phyloP scores from a whole-genome alignment of 2,888 invertebrate genomes.

The Cylloceria caligata region DNA sequence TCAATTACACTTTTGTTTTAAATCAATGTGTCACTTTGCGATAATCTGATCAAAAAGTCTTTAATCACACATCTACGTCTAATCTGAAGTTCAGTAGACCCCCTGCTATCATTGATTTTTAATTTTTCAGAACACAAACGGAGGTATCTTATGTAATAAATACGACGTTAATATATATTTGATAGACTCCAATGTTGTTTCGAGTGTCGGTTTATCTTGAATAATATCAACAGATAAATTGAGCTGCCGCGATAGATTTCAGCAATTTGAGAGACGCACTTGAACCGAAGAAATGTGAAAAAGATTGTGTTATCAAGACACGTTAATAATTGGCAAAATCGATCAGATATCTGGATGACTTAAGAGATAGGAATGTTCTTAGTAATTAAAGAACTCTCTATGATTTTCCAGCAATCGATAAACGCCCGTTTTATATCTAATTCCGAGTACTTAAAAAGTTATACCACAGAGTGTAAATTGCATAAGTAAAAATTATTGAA shows the following conservation, averaged over 20 bases:
- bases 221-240: neutral
- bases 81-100: neutral
- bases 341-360: neutral
- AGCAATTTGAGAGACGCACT: neutral
- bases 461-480: neutral
- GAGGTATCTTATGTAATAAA: neutral
- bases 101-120: neutral
- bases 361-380: no score
- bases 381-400: no score
- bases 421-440: neutral
- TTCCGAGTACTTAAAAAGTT: neutral
- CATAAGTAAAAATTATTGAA: neutral
- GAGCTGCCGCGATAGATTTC: neutral
- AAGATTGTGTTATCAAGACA: neutral
- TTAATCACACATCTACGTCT: neutral
- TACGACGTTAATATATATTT: neutral
- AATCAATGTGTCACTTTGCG: neutral
- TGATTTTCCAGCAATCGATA: no score
- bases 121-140: neutral
- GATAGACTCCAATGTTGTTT: neutral
- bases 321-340: neutral
- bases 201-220: constrained; percentile 9
- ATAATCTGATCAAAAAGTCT: neutral
- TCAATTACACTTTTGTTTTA: neutral
- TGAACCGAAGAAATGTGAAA: neutral